Evolutionary conservation across 2,888 invertebrate genomes (phyloP).

Genomic region (Xylota segnis): DNA sequence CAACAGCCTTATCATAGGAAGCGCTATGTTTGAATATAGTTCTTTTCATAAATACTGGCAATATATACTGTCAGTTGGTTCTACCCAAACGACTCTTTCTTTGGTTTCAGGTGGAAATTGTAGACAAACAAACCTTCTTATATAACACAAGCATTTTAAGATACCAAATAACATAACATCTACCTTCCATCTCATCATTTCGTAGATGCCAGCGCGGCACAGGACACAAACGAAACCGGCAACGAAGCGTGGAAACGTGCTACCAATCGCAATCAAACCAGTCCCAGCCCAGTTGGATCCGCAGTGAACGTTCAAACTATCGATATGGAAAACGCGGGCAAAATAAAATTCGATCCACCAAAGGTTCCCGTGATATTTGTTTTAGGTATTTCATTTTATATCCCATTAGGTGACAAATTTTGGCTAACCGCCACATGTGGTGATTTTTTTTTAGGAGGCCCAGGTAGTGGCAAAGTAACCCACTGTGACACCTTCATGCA

Average conservation of each 20-base stretch:
- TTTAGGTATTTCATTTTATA: slow-evolving; percentile 87
- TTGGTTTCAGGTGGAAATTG: no score
- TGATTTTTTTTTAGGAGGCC: slow-evolving; percentile 89
- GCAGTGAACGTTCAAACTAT: slow-evolving; percentile 87
- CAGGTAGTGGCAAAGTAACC: slow-evolving; percentile 99
- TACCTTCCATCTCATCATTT: slow-evolving; percentile 1
- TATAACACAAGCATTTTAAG: no score
- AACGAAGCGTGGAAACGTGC: slow-evolving; percentile 83
- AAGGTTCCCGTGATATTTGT: slow-evolving; percentile 95
- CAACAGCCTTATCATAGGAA: no score
- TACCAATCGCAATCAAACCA: slow-evolving; percentile 79
- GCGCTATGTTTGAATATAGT: no score
- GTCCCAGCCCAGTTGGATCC: slow-evolving; percentile 82
- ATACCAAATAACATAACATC: no score
- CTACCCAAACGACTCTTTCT: no score
- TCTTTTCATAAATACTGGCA: no score
- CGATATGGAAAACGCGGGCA: slow-evolving; percentile 92
- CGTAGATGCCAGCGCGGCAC: slow-evolving; percentile 88
- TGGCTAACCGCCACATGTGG: no score
- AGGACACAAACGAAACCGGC: slow-evolving; percentile 89
- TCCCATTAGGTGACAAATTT: background rate
- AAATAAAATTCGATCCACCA: slow-evolving; percentile 93
- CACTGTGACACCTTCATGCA: slow-evolving; percentile 97
- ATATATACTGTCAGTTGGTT: no score
- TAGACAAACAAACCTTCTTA: no score